Base-by-base conservation (phyloP, 2,888 invertebrate genomes). In the Plebejus argus region DNA sequence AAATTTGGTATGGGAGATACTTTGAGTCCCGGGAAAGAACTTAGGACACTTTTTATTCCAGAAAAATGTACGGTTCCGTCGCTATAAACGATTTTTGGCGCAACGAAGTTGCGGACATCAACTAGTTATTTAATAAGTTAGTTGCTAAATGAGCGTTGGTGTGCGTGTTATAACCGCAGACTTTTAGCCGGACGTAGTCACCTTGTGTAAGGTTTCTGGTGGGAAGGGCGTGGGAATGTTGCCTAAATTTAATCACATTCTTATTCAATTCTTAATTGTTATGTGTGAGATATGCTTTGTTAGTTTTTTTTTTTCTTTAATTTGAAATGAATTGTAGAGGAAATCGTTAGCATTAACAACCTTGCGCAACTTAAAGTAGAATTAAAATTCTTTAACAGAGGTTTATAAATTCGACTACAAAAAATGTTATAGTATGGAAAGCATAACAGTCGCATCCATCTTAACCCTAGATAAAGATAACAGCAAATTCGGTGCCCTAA, bases 141-240 rank as follows among this genome's bases (percentile, higher is more conserved):
- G 35, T 23, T 74, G 18, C 45, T 53, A 18, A 74, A 74, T 18
- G 18, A 53, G 53, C 28, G 28, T 28, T 20, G 15, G 12, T n/a
- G 18, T 53, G 49, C 28, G 23, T 49, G 23, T n/a, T 74, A 28
- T 20, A 53, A 53, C 74, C 74, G 33, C 45, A 49, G 39, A 74
- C 28, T 74, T 53, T 53, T 12, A 8, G 49, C 74, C 74, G 74
- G 74, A 74, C 45, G 74, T n/a, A 39, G n/a, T 49, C 28, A 53
- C 53, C 74, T 49, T 74, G 49, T 53, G 23, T 74, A 74, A 74
- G 74, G 74, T 53, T 74, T 74, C 74, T 49, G 74, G 20, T 12
- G 23, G 74, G 74, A 74, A 74, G 74, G 74, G 49, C 74, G 74
- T 74, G 74, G 45, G 74, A 74, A 72, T 72, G 45, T 72, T 72